phyloP scores from a whole-genome alignment of 2,888 invertebrate species.

The Elmis aenea region DNA sequence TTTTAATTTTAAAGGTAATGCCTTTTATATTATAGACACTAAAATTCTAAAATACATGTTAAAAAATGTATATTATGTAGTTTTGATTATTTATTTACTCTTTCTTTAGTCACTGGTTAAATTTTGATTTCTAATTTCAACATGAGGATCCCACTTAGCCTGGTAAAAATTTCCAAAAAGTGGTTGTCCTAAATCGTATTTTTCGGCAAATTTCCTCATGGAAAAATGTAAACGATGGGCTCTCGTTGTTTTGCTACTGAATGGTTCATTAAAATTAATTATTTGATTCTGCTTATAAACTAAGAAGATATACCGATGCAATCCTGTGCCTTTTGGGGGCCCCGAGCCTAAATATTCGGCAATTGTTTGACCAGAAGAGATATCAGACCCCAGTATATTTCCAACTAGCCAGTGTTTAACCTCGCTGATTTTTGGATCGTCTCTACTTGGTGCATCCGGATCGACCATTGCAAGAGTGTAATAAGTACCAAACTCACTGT shows the following conservation, averaged over 20 bases:
- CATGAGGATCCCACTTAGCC: slow-evolving; percentile 55
- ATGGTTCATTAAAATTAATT: slow-evolving; percentile 34
- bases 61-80: too few species aligned
- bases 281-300: slow-evolving; percentile 62
- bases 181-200: slow-evolving; percentile 55
- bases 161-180: slow-evolving; percentile 59
- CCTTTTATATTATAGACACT: too few species aligned
- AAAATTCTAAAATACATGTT: too few species aligned
- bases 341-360: slow-evolving; percentile 62
- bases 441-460: slow-evolving; percentile 72
- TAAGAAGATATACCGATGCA: slow-evolving; percentile 70
- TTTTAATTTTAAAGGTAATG: too few species aligned
- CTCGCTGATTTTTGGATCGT: slow-evolving; percentile 63
- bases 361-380: slow-evolving; percentile 59
- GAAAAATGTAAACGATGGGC: slow-evolving; percentile 49
- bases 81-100: too few species aligned
- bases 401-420: slow-evolving; percentile 76
- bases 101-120: too few species aligned
- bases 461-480: slow-evolving; percentile 64
- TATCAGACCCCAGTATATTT: slow-evolving; percentile 62
- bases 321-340: slow-evolving; percentile 65
- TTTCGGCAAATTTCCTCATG: slow-evolving; percentile 51
- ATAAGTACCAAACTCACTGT: slow-evolving; percentile 53
- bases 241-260: not conserved
- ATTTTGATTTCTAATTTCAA: slow-evolving; percentile 28